Percentiles rank a stretch among this genome's conserved stretches.
phyloP scores from a whole-genome alignment of 1,140 invertebrate genomes.

The Drosophila auraria region DNA sequence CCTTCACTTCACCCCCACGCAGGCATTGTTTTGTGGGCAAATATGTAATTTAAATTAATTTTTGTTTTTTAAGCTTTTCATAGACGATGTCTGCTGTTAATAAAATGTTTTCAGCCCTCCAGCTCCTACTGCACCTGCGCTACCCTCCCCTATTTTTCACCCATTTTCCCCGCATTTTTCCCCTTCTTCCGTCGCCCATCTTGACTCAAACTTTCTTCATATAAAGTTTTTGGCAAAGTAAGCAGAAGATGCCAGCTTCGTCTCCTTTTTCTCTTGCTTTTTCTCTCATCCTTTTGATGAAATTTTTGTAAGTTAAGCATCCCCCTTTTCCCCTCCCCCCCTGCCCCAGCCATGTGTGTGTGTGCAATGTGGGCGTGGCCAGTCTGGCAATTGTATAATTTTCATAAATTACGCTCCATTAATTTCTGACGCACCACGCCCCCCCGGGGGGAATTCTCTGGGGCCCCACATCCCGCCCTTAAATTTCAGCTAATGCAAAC shows the following conservation, averaged over 20 bases:
- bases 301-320: slow-evolving; percentile 42
- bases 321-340: background rate
- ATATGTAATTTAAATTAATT: slow-evolving; percentile 70
- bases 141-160: background rate
- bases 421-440: slow-evolving; percentile 50
- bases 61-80: slow-evolving; percentile 66
- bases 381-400: slow-evolving; percentile 64
- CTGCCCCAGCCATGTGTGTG: background rate
- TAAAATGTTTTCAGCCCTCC: slow-evolving; percentile 42
- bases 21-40: slow-evolving; percentile 59
- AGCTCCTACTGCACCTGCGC: slow-evolving; percentile 3
- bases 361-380: slow-evolving; percentile 46
- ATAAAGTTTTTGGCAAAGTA: slow-evolving; percentile 66
- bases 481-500: slow-evolving; percentile 39
- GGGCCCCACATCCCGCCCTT: too few species aligned
- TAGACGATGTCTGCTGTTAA: slow-evolving; percentile 52
- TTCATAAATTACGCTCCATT: slow-evolving; percentile 66
- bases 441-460: background rate
- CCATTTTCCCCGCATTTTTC: background rate
- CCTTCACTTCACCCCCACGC: background rate
- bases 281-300: slow-evolving; percentile 26
- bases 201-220: slow-evolving; percentile 59
- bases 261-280: slow-evolving; percentile 1
- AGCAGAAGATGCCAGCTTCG: slow-evolving; percentile 51
- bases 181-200: background rate